Percentiles rank a stretch among this genome's conserved stretches.
Conservation (phyloP, 2,888 invertebrate species). For the Clusia tigrina region DNA sequence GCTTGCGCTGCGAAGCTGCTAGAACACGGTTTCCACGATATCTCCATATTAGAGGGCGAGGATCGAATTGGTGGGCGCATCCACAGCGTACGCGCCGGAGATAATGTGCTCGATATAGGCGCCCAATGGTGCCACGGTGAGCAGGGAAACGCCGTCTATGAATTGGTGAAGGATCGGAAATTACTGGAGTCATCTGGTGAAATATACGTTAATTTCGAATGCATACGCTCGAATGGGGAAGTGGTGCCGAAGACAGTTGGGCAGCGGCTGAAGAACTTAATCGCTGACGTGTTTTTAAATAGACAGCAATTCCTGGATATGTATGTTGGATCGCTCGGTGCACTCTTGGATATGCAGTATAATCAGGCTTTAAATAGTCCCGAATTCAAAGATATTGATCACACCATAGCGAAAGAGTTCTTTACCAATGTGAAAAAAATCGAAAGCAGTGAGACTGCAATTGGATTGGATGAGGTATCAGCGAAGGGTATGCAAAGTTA, state of each 20-base stretch:
- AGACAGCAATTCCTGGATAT: slow-evolving; percentile 42
- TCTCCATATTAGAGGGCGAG: slow-evolving; percentile 70
- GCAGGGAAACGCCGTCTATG: slow-evolving; percentile 69
- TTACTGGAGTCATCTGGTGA: slow-evolving; percentile 33
- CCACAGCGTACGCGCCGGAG: slow-evolving; percentile 65
- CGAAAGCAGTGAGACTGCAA: slow-evolving; percentile 47
- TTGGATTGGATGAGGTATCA: slow-evolving; percentile 66
- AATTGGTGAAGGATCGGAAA: slow-evolving; percentile 62
- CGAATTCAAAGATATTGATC: slow-evolving; percentile 49
- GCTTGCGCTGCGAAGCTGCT: slow-evolving; percentile 57
- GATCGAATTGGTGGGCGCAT: slow-evolving; percentile 73
- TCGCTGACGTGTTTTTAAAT: slow-evolving; percentile 50
- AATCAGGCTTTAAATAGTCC: slow-evolving; percentile 29
- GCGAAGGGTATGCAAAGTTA: slow-evolving; percentile 71
- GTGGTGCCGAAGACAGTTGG: slow-evolving; percentile 48
- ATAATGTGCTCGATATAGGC: slow-evolving; percentile 72
- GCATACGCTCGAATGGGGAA: slow-evolving; percentile 54
- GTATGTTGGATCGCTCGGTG: slow-evolving; percentile 42
- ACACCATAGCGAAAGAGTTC: slow-evolving; percentile 63
- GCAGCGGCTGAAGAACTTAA: slow-evolving; percentile 47
- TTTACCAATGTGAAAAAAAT: slow-evolving; percentile 69
- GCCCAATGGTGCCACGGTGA: slow-evolving; percentile 72
- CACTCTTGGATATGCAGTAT: slow-evolving; percentile 43
- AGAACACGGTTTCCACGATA: slow-evolving; percentile 58
- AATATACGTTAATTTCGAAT: slow-evolving; percentile 35